Percentiles rank a stretch among this genome's conserved stretches.
Evolutionary conservation across 2,113 vertebrate species (phyloP).

Genomic region (Penelope pileata): DNA sequence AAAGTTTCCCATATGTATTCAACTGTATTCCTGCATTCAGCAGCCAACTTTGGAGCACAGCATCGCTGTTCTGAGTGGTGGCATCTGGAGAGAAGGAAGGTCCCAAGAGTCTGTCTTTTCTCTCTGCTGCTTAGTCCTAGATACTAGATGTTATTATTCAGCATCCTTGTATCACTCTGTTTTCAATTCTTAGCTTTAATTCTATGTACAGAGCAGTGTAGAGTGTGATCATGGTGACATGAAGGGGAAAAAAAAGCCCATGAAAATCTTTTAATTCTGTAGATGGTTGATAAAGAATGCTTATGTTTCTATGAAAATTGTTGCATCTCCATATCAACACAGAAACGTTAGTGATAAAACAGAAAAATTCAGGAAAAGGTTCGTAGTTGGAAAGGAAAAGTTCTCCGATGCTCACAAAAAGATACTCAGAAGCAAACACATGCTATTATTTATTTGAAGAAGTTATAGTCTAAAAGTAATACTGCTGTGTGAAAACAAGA

Average conservation of each 20-base stretch:
- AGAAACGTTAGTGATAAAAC: not conserved
- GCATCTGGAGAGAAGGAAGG: not conserved
- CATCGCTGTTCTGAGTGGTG: not conserved
- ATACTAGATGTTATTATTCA: not conserved
- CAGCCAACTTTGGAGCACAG: not conserved
- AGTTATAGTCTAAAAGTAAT: not conserved
- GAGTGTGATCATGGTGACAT: not conserved
- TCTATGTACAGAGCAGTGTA: not conserved
- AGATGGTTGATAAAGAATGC: not conserved
- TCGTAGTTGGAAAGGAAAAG: conserved; percentile 69
- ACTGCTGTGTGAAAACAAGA: not conserved
- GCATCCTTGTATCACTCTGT: not conserved
- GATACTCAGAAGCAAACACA: not conserved
- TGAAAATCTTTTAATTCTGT: not conserved
- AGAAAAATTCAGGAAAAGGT: conserved; percentile 71
- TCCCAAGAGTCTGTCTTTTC: not conserved
- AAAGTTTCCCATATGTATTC: not conserved
- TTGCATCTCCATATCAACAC: conserved; percentile 48
- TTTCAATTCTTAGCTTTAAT: not conserved
- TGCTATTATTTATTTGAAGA: not conserved
- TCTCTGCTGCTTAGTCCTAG: not conserved
- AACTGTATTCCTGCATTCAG: not conserved
- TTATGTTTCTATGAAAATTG: conserved; percentile 24
- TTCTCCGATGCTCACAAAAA: not conserved
- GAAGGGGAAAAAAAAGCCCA: not conserved